A percentile compares a stretch with the other conserved stretches of the same genome.
These are phyloP conservation scores for Acleris laterana DNA, from an alignment of 2,888 invertebrate species.

Conservation along the genomic window DNA sequence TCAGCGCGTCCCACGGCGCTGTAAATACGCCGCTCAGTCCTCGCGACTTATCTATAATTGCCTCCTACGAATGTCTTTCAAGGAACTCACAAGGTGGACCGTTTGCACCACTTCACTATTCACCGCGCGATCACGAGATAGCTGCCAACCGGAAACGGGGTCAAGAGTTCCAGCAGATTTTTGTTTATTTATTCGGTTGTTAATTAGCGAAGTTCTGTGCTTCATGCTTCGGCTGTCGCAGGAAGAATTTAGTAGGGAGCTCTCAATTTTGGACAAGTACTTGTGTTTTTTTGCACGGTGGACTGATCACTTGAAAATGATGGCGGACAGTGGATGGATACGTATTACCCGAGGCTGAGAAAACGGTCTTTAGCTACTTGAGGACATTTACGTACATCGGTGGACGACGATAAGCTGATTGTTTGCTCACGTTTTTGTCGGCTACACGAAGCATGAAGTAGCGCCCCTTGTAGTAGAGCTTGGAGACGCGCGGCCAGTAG, in stretches of 20 bases:
- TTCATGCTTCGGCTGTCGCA: constrained; percentile 24
- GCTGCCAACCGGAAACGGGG: constrained; percentile 65
- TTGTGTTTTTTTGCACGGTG: too few relatives aligned
- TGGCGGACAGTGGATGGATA: too few relatives aligned
- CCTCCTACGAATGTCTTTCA: constrained; percentile 82
- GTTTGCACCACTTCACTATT: constrained; percentile 69
- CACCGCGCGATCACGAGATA: constrained; percentile 65
- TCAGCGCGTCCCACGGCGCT: constrained; percentile 60
- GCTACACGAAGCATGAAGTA: constrained; percentile 98
- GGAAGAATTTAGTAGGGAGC: constrained; percentile 10
- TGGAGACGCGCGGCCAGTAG: constrained; percentile 98
- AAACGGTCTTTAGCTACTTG: too few relatives aligned
- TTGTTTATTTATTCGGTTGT: constrained; percentile 57
- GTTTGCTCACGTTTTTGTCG: constrained; percentile 94
- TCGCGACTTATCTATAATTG: constrained; percentile 83
- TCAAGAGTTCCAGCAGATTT: constrained; percentile 63
- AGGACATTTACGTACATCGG: too few relatives aligned
- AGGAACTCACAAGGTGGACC: constrained; percentile 73
- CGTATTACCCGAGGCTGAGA: too few relatives aligned
- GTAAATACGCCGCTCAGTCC: constrained; percentile 78
- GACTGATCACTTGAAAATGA: too few relatives aligned
- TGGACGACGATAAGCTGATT: too few relatives aligned
- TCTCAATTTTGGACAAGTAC: constrained; percentile 32
- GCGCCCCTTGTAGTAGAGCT: constrained; percentile 97
- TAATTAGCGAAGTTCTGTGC: constrained; percentile 27